Percentiles rank a stretch among this genome's conserved stretches.
These are phyloP conservation scores for Bilobella aurantiaca DNA, from an alignment of 1,140 invertebrate species.

Conservation along the genomic window DNA sequence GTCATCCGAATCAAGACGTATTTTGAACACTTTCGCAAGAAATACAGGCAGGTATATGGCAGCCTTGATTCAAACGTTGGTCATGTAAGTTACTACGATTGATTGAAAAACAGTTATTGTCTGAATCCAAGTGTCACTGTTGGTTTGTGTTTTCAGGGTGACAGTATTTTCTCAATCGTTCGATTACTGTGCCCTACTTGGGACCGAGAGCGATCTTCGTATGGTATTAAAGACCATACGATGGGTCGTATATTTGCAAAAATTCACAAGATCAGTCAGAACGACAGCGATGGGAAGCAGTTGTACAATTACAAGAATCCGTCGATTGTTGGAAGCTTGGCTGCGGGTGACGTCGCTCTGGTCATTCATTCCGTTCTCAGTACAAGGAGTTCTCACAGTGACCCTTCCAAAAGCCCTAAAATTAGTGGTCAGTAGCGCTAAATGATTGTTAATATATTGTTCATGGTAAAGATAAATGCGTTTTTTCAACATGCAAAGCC, in stretches of 20 bases:
- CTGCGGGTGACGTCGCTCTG: constrained; percentile 63
- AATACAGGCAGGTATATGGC: constrained; percentile 38
- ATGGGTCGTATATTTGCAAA: constrained; percentile 56
- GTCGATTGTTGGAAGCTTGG: constrained; percentile 38
- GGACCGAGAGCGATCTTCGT: constrained; percentile 53
- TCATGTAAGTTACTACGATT: constrained; percentile 25
- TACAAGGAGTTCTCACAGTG: constrained; percentile 46
- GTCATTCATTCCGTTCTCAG: constrained; percentile 57
- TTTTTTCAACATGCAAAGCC: too few relatives aligned
- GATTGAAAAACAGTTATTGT: constrained; percentile 34
- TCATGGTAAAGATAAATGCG: too few relatives aligned
- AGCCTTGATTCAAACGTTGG: constrained; percentile 28
- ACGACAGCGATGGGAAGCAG: constrained; percentile 53
- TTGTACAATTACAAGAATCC: constrained; percentile 50
- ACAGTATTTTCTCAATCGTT: constrained; percentile 57
- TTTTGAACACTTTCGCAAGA: constrained; percentile 44
- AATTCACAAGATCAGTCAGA: constrained; percentile 54
- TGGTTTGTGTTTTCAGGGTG: constrained; percentile 23
- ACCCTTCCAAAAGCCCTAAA: constrained; percentile 42
- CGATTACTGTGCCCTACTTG: constrained; percentile 58
- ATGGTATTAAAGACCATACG: constrained; percentile 55
- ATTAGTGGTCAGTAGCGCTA: neutral
- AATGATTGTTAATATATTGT: too few relatives aligned
- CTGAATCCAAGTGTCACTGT: constrained; percentile 35
- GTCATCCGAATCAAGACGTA: constrained; percentile 46